Evolutionary conservation across 2,797 vertebrate genomes (phyloP).

Genomic region (Pipistrellus pygmaeus): DNA sequence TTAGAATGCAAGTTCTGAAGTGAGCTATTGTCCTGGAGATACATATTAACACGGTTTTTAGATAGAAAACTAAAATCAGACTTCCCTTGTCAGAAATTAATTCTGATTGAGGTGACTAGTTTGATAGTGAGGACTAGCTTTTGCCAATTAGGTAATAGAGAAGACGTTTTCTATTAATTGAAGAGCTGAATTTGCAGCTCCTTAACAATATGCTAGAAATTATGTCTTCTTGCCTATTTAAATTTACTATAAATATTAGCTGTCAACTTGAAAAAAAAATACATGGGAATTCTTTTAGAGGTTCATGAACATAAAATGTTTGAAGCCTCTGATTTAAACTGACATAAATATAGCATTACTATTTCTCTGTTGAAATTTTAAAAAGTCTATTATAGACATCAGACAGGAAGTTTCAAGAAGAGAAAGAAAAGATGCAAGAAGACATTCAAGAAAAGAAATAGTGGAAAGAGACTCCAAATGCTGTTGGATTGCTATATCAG

Average conservation of each 20-base stretch:
- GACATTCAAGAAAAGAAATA: background rate
- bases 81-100: slow-evolving; percentile 40
- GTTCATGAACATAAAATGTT: background rate
- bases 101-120: slow-evolving; percentile 10
- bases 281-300: background rate
- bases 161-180: slow-evolving; percentile 25
- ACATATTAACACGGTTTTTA: background rate
- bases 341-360: background rate
- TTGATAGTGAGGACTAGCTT: slow-evolving; percentile 50
- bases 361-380: background rate
- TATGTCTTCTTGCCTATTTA: background rate
- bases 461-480: background rate
- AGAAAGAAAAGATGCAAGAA: background rate
- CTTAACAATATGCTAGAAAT: slow-evolving; percentile 44
- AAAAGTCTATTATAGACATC: background rate
- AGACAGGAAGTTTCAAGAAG: background rate
- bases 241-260: slow-evolving; percentile 11
- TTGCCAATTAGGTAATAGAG: slow-evolving; percentile 33
- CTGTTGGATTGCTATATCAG: background rate
- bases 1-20: slow-evolving; percentile 6
- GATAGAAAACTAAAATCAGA: slow-evolving; percentile 19
- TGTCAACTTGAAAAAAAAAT: slow-evolving; percentile 34
- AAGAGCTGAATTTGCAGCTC: slow-evolving; percentile 9
- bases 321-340: background rate
- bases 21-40: background rate